phyloP scores from a whole-genome alignment of 2,113 vertebrate species.

The Pseudonaja textilis region DNA sequence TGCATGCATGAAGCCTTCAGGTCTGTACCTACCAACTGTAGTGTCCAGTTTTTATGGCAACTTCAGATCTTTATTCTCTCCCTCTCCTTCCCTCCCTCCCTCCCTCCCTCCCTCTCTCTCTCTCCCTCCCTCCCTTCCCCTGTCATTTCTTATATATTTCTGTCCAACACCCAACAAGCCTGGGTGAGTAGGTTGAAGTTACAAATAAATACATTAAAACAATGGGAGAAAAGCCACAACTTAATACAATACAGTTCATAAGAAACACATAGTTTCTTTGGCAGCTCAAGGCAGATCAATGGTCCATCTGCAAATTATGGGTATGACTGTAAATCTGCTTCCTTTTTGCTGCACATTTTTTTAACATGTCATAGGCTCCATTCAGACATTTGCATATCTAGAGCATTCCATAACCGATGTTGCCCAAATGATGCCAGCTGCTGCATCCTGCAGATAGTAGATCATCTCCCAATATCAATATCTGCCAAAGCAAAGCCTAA shows the following conservation, averaged over 20 bases:
- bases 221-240: background rate
- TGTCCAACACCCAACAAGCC: background rate
- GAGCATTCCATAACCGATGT: background rate
- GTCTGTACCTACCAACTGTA: background rate
- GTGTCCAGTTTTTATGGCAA: background rate
- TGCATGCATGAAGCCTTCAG: background rate
- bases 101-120: rapidly evolving
- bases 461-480: background rate
- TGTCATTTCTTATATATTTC: background rate
- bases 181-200: background rate
- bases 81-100: too few relatives aligned
- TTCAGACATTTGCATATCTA: background rate
- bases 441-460: background rate
- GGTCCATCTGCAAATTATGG: background rate
- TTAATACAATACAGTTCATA: background rate
- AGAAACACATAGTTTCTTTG: background rate
- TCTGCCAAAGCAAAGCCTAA: background rate
- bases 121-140: background rate
- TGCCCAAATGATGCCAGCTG: background rate
- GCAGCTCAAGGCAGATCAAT: too few relatives aligned
- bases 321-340: background rate
- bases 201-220: background rate
- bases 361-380: background rate
- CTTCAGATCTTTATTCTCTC: background rate
- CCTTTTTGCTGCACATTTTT: background rate